Evolutionary conservation across 1,140 invertebrate genomes (phyloP).

Genomic region (Lepeophtheirus salmonis): DNA sequence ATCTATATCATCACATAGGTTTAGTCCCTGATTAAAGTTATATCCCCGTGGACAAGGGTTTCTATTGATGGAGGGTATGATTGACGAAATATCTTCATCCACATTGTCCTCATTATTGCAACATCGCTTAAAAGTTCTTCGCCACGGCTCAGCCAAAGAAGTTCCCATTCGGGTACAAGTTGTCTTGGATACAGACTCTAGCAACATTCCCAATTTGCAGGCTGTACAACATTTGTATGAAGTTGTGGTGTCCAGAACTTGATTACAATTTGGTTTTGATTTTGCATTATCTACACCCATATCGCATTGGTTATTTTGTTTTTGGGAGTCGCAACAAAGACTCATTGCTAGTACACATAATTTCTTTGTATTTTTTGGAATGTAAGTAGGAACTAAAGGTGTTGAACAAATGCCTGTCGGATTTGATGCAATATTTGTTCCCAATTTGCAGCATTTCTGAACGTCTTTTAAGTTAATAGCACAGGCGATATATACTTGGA

Average conservation of each 20-base stretch:
- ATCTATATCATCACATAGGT: conserved; percentile 30
- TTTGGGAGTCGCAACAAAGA: background rate
- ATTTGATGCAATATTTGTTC: conserved; percentile 1
- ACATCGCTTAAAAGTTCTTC: background rate
- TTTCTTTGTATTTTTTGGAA: background rate
- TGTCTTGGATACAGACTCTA: background rate
- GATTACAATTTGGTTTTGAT: background rate
- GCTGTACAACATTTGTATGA: background rate
- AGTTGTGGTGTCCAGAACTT: background rate
- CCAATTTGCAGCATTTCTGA: background rate
- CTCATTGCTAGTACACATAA: background rate
- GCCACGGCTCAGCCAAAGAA: conserved; percentile 6
- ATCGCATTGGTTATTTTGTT: background rate
- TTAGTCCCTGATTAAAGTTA: conserved; percentile 8
- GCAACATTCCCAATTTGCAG: background rate
- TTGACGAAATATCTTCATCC: background rate
- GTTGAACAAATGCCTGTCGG: background rate
- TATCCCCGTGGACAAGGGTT: conserved; percentile 2
- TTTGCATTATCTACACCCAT: background rate
- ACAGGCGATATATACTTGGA: no score
- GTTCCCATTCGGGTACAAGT: background rate
- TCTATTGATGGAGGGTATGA: conserved; percentile 10
- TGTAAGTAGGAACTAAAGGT: background rate
- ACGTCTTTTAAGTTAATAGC: background rate
- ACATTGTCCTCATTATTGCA: conserved; percentile 5